Evolutionary conservation across 2,888 invertebrate species (phyloP).

Genomic region (Drosophila anceps): DNA sequence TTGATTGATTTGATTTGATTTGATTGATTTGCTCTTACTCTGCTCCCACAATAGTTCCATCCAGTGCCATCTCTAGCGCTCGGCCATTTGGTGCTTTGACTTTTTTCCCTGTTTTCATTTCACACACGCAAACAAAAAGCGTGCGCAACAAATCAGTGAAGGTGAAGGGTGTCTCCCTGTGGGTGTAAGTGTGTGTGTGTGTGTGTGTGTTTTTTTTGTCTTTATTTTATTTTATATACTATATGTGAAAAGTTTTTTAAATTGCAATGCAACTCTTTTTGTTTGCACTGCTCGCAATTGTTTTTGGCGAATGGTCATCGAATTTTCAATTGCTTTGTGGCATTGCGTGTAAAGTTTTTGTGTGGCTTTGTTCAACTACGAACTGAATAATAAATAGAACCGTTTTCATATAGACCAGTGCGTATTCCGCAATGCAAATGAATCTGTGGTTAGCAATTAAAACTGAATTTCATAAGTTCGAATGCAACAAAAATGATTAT

Average conservation of each 20-base stretch:
- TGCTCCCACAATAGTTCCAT: background rate
- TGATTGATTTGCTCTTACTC: conserved; percentile 62
- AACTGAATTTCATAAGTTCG: conserved; percentile 17
- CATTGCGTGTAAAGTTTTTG: conserved; percentile 54
- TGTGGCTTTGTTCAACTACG: conserved; percentile 24
- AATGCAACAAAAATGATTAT: background rate
- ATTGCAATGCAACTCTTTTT: conserved; percentile 52
- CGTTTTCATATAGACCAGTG: conserved; percentile 21
- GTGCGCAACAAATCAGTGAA: conserved; percentile 44
- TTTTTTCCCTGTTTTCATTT: conserved; percentile 48
- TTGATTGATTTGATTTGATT: conserved; percentile 66
- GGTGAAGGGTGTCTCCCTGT: conserved; percentile 18
- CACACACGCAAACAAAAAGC: conserved; percentile 34
- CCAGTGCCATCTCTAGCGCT: background rate
- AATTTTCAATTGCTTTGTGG: conserved; percentile 65
- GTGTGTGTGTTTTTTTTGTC: conserved; percentile 23
- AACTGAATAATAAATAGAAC: conserved; percentile 50
- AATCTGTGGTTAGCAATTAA: conserved; percentile 32
- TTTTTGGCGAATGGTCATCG: conserved; percentile 59
- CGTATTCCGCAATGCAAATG: conserved; percentile 10
- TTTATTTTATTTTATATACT: conserved; percentile 15
- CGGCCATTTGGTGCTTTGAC: conserved; percentile 59
- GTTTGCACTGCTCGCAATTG: conserved; percentile 26
- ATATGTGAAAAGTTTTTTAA: conserved; percentile 42
- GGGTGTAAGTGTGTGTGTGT: conserved; percentile 13